phyloP scores from a whole-genome alignment of 2,113 vertebrate species.

The Apteryx mantelli region DNA sequence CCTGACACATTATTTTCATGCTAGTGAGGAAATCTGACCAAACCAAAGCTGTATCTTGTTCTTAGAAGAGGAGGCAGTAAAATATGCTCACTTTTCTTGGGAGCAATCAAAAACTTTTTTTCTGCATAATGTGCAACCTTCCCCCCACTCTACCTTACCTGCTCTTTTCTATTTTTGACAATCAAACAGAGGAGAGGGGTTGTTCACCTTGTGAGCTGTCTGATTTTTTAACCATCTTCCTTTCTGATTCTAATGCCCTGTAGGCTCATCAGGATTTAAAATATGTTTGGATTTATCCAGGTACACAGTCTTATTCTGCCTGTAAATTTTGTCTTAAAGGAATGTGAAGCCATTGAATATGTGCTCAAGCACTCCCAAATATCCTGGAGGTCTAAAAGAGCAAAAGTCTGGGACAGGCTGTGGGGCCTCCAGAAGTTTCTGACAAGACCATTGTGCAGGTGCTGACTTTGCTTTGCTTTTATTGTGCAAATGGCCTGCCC shows the following conservation, averaged over 20 bases:
- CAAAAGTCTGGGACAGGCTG: neutral
- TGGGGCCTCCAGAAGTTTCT: neutral
- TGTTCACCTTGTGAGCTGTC: neutral
- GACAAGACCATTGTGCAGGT: neutral
- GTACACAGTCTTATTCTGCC: neutral
- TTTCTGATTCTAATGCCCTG: neutral
- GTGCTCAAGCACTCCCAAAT: neutral
- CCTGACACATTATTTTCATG: neutral
- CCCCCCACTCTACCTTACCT: neutral
- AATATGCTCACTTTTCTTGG: neutral
- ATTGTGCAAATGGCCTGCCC: neutral
- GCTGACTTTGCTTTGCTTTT: neutral
- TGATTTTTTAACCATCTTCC: neutral
- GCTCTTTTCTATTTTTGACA: neutral
- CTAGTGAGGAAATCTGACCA: neutral
- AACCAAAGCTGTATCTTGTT: neutral
- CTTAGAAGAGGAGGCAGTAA: neutral
- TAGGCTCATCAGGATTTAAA: neutral
- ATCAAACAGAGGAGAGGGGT: neutral
- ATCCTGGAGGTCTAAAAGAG: neutral
- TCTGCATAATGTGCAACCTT: neutral
- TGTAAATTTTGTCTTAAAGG: neutral
- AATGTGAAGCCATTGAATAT: no score
- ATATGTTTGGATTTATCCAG: neutral
- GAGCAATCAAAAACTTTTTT: neutral